Base-by-base conservation (phyloP, 2,888 invertebrate genomes). In the Tetrapedia diversipes region DNA sequence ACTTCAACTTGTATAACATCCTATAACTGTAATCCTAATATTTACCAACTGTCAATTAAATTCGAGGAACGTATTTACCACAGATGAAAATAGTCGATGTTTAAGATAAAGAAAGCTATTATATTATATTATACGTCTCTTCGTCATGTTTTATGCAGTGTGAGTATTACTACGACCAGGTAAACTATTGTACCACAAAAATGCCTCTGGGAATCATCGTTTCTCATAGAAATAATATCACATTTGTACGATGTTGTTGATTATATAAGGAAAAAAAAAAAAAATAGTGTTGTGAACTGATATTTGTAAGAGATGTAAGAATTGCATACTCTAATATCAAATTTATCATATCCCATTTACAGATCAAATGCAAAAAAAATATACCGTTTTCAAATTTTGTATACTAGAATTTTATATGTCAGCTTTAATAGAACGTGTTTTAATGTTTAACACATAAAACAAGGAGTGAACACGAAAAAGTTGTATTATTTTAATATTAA, bases 21-120 rank as follows among this genome's bases (percentile, higher is more conserved):
- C 16, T 71, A 54, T 37, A 3, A 56, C 61, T 74, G 27, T 74
- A 67, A 49, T 34, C 45, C 34, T 47, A 51, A 16, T 59, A 64
- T 75, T 73, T 45, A 64, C 60, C 45, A 59, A 65, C 43, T 37
- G 76, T 79, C 72, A 70, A 81, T 79, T 81, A 81, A 73, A 45
- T 22, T 51, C n/a, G 41, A 59, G 29, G 39, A 45, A 39, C 7
- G 41, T 53, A 61, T 61, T 45, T 67, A 68, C 39, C 47, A 37
- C 51, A 22, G 8, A 60, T 6, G 43, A 68, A 56, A 29, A 47
- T 51, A 77, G 32, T 80, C 14, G 59, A 67, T 69, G 73, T 76
- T 29, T 27, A 43, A 34, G 29, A 19, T 66, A 63, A 54, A 54
- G n/a, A 57, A 53, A 7, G 27, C 32, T 45, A 14, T 29, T 22